Evolutionary conservation across 1,140 invertebrate genomes (phyloP).

Genomic region (Medauroidea extradentata): DNA sequence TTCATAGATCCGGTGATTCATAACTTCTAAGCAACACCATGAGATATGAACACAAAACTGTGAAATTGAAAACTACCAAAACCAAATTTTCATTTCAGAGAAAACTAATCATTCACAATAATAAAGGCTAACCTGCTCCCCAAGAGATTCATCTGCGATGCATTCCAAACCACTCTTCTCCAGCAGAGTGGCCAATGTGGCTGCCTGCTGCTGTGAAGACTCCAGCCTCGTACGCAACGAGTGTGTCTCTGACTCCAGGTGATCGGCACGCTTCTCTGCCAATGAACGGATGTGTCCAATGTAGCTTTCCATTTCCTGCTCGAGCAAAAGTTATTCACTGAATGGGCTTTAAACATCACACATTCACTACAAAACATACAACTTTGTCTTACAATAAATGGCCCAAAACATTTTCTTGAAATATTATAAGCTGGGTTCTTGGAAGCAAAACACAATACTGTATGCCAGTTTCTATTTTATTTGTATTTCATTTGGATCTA

Average conservation of each 20-base stretch:
- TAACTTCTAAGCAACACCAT: background rate
- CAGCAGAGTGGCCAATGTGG: constrained; percentile 24
- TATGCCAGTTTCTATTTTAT: too few relatives aligned
- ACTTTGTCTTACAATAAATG: too few relatives aligned
- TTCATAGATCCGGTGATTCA: too few relatives aligned
- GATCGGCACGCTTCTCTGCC: constrained; percentile 35
- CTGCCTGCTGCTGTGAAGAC: constrained; percentile 24
- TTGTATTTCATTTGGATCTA: too few relatives aligned
- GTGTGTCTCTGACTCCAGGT: constrained; percentile 33
- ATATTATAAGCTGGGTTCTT: too few relatives aligned
- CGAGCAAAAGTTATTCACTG: too few relatives aligned
- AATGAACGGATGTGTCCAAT: constrained; percentile 34
- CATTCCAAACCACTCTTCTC: constrained; percentile 24
- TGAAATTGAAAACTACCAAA: background rate
- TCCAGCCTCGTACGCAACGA: constrained; percentile 28
- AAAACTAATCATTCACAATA: too few relatives aligned
- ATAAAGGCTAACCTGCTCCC: constrained; percentile 30
- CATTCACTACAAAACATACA: too few relatives aligned
- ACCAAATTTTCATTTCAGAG: background rate
- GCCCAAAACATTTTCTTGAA: too few relatives aligned
- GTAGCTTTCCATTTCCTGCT: constrained; percentile 41
- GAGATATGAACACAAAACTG: background rate
- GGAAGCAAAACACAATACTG: too few relatives aligned
- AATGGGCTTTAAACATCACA: too few relatives aligned
- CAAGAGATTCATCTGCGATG: constrained; percentile 22